phyloP scores from a whole-genome alignment of 2,888 invertebrate genomes.

The Aphodius sticticus region DNA sequence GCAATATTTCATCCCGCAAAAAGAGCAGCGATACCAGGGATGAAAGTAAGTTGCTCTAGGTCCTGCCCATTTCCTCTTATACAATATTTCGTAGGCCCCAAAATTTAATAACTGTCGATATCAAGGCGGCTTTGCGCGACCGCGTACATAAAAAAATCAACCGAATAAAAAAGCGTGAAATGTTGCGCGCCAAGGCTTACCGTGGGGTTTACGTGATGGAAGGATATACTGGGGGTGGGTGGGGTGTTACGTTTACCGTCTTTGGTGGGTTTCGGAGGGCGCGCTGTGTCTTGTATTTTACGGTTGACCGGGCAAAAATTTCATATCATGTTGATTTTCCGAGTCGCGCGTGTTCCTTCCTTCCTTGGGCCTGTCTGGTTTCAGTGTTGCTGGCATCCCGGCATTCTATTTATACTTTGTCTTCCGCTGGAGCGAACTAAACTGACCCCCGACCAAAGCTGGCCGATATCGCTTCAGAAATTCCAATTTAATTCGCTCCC shows the following conservation, averaged over 20 bases:
- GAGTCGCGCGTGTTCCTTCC: background rate
- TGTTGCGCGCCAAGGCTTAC: slow-evolving; percentile 26
- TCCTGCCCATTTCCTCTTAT: background rate
- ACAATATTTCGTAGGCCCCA: slow-evolving; percentile 28
- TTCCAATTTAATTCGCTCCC: background rate
- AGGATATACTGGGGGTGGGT: background rate
- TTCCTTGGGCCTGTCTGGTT: background rate
- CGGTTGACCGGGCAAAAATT: slow-evolving; percentile 55
- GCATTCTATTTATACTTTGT: slow-evolving; percentile 4
- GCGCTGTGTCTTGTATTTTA: slow-evolving; percentile 51
- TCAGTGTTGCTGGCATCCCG: background rate
- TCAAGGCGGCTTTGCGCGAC: slow-evolving; percentile 29
- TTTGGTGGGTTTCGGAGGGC: slow-evolving; percentile 24
- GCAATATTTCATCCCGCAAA: background rate
- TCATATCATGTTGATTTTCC: slow-evolving; percentile 57
- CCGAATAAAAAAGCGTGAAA: slow-evolving; percentile 38
- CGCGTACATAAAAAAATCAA: slow-evolving; percentile 34
- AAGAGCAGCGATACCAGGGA: background rate
- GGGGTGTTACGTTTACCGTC: slow-evolving; percentile 4
- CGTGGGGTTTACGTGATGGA: slow-evolving; percentile 32
- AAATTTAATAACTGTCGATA: slow-evolving; percentile 38
- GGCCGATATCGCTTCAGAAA: background rate
- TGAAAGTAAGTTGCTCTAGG: background rate
- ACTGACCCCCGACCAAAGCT: background rate
- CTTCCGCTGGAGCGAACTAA: slow-evolving; percentile 4